These are phyloP conservation scores for Drosophila triauraria DNA, from an alignment of 1,140 invertebrate species.

Conservation along the genomic window DNA sequence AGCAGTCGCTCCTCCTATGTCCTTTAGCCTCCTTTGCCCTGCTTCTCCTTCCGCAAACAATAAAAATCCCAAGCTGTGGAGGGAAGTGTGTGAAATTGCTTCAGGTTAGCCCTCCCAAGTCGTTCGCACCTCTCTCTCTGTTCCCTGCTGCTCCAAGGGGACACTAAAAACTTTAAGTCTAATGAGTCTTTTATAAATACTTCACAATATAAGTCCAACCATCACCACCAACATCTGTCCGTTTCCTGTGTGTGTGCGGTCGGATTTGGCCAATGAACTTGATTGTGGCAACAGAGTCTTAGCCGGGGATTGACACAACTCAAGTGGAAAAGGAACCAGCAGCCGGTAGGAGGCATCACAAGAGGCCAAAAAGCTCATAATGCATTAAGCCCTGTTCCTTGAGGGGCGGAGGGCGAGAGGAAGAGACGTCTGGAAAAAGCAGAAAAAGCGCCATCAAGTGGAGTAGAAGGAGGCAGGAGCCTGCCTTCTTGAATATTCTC, in stretches of 20 bases:
- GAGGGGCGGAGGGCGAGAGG: not conserved
- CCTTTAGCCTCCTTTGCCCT: constrained; percentile 6
- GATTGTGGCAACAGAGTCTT: constrained; percentile 59
- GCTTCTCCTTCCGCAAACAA: constrained; percentile 22
- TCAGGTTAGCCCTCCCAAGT: constrained; percentile 65
- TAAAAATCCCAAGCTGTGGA: constrained; percentile 22
- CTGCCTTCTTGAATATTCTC: constrained; percentile 31
- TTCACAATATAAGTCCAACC: constrained; percentile 40
- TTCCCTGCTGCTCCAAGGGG: constrained; percentile 6
- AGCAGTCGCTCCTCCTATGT: constrained; percentile 2
- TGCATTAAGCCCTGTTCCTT: constrained; percentile 39
- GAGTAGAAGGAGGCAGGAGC: not conserved
- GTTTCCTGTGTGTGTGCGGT: constrained; percentile 21
- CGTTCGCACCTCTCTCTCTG: constrained; percentile 34
- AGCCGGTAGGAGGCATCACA: constrained; percentile 3
- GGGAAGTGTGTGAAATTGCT: constrained; percentile 29
- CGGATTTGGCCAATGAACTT: constrained; percentile 63
- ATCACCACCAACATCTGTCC: not conserved
- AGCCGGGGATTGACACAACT: constrained; percentile 55
- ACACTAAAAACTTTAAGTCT: constrained; percentile 66
- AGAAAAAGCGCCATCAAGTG: constrained; percentile 6
- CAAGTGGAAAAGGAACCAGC: constrained; percentile 49
- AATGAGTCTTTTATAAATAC: constrained; percentile 73
- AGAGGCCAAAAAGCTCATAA: constrained; percentile 60
- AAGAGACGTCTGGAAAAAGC: too few relatives aligned